phyloP scores from a whole-genome alignment of 2,113 vertebrate genomes.

The Cinclus cinclus region DNA sequence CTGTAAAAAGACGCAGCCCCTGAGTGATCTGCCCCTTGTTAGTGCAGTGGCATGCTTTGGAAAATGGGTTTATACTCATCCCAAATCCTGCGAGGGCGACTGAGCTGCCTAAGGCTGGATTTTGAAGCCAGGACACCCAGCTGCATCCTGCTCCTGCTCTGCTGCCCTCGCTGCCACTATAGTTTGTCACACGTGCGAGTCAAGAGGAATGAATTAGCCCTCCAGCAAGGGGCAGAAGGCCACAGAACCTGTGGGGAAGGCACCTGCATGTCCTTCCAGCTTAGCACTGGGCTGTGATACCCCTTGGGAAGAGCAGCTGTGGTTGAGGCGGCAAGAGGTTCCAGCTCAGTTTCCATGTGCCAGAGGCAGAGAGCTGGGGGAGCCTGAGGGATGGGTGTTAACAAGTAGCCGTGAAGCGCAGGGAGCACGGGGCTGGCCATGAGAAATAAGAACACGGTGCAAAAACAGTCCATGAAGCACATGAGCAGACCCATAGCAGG shows the following conservation, averaged over 20 bases:
- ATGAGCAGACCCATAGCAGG: neutral
- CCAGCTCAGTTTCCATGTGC: neutral
- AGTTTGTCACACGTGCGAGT: neutral
- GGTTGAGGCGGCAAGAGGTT: rapidly evolving
- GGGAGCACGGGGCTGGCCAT: rapidly evolving
- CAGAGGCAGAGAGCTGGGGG: neutral
- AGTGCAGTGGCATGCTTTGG: neutral
- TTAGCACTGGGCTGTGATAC: neutral
- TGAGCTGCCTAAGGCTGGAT: neutral
- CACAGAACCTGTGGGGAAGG: neutral
- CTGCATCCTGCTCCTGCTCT: neutral
- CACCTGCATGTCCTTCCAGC: neutral
- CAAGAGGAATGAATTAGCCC: neutral
- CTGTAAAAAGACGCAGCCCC: neutral
- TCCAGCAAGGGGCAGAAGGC: neutral
- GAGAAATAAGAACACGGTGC: rapidly evolving
- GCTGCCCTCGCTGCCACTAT: neutral
- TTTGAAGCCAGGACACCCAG: rapidly evolving
- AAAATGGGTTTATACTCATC: neutral
- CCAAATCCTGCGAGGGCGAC: neutral
- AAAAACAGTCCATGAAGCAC: neutral
- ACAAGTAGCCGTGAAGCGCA: neutral
- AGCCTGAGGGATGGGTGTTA: neutral
- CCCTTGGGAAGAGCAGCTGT: rapidly evolving
- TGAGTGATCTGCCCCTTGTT: neutral